Percentiles rank a stretch among this genome's conserved stretches.
Conservation (phyloP, 2,113 vertebrate species). For the Notarius quadriscutis region DNA sequence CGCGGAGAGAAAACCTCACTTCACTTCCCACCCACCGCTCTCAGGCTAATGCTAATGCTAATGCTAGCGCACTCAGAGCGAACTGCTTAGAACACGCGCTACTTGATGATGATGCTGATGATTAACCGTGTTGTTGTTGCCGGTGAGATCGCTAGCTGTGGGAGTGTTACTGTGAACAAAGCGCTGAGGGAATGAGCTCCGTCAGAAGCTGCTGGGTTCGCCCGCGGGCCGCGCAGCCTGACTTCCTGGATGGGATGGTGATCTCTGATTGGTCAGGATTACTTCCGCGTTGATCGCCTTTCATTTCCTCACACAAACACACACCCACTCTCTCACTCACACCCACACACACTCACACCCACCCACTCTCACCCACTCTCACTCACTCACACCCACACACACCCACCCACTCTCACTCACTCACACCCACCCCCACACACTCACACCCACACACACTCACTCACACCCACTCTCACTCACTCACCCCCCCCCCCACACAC, state of each 20-base stretch:
- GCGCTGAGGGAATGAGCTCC: background rate
- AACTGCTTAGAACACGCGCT: background rate
- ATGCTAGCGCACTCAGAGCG: background rate
- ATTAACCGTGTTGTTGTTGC: background rate
- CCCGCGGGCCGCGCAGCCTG: too few relatives aligned
- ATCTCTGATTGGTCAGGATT: background rate
- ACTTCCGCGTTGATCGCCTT: background rate
- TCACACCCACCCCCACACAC: too few relatives aligned
- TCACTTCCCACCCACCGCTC: background rate
- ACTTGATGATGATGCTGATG: background rate
- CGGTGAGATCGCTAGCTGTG: too few relatives aligned
- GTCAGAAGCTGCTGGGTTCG: background rate
- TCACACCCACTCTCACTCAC: background rate
- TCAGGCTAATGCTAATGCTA: background rate
- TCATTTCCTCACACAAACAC: too few relatives aligned
- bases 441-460: too few relatives aligned
- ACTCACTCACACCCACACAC: too few relatives aligned
- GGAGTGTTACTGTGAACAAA: fast-evolving
- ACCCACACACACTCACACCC: too few relatives aligned
- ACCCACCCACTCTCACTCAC: too few relatives aligned
- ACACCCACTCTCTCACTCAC: too few relatives aligned
- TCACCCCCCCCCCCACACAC: too few relatives aligned
- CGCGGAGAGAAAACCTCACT: too few relatives aligned
- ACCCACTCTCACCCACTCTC: too few relatives aligned
- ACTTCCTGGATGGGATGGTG: background rate